Evolutionary conservation across 2,113 vertebrate genomes (phyloP), one percentile per base, ranked within the genome.

Genomic region (Melanerpes formicivorus): DNA sequence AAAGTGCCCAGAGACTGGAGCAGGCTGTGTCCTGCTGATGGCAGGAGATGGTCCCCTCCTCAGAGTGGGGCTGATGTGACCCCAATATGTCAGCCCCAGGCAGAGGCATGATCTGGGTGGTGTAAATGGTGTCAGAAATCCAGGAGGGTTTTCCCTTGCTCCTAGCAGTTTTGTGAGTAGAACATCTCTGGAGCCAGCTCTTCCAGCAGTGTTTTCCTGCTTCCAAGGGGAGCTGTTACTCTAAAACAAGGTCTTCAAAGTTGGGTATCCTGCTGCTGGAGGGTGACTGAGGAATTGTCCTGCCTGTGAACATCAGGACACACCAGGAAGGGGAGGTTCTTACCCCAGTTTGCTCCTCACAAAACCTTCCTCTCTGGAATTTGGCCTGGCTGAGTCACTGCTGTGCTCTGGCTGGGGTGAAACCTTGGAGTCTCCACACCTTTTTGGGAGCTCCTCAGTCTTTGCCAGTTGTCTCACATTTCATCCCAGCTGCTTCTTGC

Each of bases 61-160:
- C 6, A 18, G 17, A 13, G 6, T 3, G 1, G 44, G 23, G 7
- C 18, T 48, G 30, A 4, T 18, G n/a, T 10, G 10, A 48, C 42
- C 48, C n/a, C 21, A 7, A 4, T 0, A 0, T 0, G 2, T 19
- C 40, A 44, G 54, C 59, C 40, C 66, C 14, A 50, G 48, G n/a
- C 42, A 27, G 52, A 25, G 42, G 4, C 1, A 1, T 42, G 63
- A 73, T 11, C 40, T 15, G 42, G 25, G 23, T 23, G 50, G 50
- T 52, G 21, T 52, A 22, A 11, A 22, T 11, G 19, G 50, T 52
- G 21, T 52, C 42, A 44, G 42, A 44, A 44, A 21, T 34, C n/a
- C n/a, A 34, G 23, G 8, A 77, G 23, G 27, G 16, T 34, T 77
- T 70, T 84, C 11, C 34, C n/a, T 29, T 3, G 6, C 4, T 12